Evolutionary conservation across 2,797 vertebrate species (phyloP).

Genomic region (Orestias chungarensis): DNA sequence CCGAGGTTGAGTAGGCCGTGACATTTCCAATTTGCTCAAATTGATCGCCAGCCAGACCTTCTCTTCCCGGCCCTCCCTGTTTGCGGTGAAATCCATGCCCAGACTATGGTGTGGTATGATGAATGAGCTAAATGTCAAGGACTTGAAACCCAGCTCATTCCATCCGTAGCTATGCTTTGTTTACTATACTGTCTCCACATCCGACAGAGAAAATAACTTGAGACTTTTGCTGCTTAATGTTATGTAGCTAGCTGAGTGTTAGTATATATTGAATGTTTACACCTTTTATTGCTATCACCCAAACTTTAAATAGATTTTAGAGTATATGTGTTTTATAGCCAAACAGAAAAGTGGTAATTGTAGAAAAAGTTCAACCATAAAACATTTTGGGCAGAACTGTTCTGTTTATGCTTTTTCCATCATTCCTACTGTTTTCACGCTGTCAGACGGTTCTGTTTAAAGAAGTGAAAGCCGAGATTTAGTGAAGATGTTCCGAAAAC

Average conservation of each 20-base stretch:
- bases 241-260: conserved; percentile 10
- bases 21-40: conserved; percentile 83
- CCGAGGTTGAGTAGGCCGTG: conserved; percentile 79
- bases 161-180: conserved; percentile 56
- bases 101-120: conserved; percentile 73
- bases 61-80: conserved; percentile 62
- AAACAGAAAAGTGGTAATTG: not conserved
- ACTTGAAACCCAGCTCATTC: conserved; percentile 74
- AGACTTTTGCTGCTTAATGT: conserved; percentile 39
- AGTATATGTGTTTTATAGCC: not conserved
- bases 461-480: conserved; percentile 58
- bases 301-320: not conserved
- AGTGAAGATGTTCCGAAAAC: conserved; percentile 47
- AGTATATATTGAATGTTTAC: not conserved
- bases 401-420: conserved; percentile 1
- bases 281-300: not conserved
- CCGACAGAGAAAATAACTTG: conserved; percentile 40
- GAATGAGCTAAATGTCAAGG: conserved; percentile 80
- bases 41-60: conserved; percentile 77
- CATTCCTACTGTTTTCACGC: conserved; percentile 20
- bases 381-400: not conserved
- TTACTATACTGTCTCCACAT: conserved; percentile 60
- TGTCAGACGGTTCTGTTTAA: conserved; percentile 30
- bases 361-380: not conserved
- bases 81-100: conserved; percentile 66